phyloP scores from a whole-genome alignment of 1,140 invertebrate genomes.

The Polypedilum vanderplanki region DNA sequence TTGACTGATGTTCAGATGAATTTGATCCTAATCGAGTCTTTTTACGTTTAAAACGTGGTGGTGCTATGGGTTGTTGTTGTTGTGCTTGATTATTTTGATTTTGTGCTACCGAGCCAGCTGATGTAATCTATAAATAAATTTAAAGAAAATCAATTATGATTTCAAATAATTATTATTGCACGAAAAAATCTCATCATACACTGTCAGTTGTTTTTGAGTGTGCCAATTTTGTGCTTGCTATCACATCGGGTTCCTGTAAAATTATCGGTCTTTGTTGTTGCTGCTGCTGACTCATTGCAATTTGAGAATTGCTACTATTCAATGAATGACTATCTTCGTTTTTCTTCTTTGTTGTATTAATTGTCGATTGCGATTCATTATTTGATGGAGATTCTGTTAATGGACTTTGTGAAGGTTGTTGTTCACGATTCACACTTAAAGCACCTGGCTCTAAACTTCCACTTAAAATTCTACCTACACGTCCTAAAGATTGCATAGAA shows the following conservation, averaged over 20 bases:
- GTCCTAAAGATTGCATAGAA: conserved; percentile 75
- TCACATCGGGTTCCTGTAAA: conserved; percentile 83
- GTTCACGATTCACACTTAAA: conserved; percentile 33
- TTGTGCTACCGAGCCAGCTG: conserved; percentile 35
- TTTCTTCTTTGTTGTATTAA: conserved; percentile 4
- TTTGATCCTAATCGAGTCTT: conserved; percentile 50
- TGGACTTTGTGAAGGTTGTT: conserved; percentile 33
- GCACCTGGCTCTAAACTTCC: conserved; percentile 53
- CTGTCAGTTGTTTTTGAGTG: conserved; percentile 45
- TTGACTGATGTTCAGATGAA: conserved; percentile 44
- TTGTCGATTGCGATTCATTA: neutral
- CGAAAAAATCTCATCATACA: conserved; percentile 23
- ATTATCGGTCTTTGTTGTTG: conserved; percentile 36
- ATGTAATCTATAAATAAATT: conserved; percentile 34
- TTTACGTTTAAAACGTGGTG: conserved; percentile 73
- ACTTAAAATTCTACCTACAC: conserved; percentile 66
- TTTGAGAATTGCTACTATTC: neutral
- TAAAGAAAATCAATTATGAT: neutral
- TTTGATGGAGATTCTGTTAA: conserved; percentile 1
- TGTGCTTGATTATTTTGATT: too few relatives aligned
- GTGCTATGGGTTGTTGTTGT: conserved; percentile 59
- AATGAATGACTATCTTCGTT: neutral
- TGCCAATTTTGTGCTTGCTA: conserved; percentile 79
- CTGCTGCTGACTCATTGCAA: neutral
- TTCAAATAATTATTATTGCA: neutral